Evolutionary conservation across 2,888 invertebrate genomes (phyloP), one percentile per base, ranked within the genome.

Genomic region (Pammene fasciana): DNA sequence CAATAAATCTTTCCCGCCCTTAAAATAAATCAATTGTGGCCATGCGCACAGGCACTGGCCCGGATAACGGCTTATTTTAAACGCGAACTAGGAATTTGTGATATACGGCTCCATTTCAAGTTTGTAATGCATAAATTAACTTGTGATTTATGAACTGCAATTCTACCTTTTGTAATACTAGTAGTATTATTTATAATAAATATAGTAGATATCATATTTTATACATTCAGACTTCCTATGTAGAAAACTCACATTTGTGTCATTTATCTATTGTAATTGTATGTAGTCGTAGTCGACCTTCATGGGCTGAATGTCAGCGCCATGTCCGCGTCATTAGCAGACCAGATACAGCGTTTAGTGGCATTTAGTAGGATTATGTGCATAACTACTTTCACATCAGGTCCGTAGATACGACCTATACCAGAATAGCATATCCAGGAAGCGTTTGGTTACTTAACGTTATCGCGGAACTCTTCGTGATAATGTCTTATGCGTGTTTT

Each of bases 261-360:
- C 85, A 87, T 86, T 84, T 79, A 78, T 80, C 80, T 79, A 79
- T 82, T 82, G 82, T 81, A 82, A n/a, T n/a, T n/a, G n/a, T n/a
- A n/a, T n/a, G n/a, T n/a, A n/a, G n/a, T n/a, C 82, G 83, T 79
- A 73, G 82, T 79, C 82, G 86, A 82, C 87, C 87, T 88, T 87
- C 86, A 78, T 72, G 75, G 67, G 70, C 82, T 81, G 84, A 88
- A 82, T 85, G 86, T 83, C 79, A 78, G 77, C 77, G 80, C 76
- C 75, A 79, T 75, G 79, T 86, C 84, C 82, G 82, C 77, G 78
- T 85, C 73, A 78, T 79, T 83, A 80, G 79, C 76, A 77, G 68
- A 76, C 77, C 72, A 72, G 72, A 68, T 70, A 74, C 76, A 75
- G 72, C 74, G 72, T 78, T 78, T 75, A 75, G 72, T 81, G 81